A percentile compares a stretch with the other conserved stretches of the same genome.
Conservation (phyloP, 2,797 vertebrate species). For the Luscinia megarhynchos region DNA sequence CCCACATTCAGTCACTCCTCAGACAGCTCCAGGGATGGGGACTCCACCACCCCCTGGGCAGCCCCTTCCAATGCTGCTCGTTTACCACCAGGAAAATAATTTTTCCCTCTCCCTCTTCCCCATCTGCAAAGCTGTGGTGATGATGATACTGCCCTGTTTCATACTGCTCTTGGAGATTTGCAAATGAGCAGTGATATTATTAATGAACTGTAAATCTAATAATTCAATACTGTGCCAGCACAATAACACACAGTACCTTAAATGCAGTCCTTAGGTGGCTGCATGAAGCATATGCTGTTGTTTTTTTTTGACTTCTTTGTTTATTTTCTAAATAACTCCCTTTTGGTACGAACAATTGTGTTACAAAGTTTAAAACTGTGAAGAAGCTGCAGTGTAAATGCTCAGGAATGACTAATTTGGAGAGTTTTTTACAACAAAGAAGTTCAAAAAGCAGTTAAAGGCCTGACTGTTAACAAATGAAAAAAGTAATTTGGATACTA, state of each 20-base stretch:
- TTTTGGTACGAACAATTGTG: not conserved
- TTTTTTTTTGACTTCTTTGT: not conserved
- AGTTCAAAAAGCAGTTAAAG: slow-evolving; percentile 54
- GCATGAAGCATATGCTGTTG: not conserved
- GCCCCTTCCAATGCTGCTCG: not conserved
- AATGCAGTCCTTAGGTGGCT: not conserved
- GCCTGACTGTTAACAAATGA: slow-evolving; percentile 34
- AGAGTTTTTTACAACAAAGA: slow-evolving; percentile 23
- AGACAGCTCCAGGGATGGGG: not conserved
- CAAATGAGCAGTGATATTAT: not conserved
- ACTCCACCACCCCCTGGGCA: not conserved
- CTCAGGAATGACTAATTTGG: slow-evolving; percentile 32
- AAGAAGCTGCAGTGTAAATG: not conserved
- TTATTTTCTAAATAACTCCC: slow-evolving; percentile 5
- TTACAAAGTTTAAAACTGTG: not conserved
- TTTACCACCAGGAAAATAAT: not conserved
- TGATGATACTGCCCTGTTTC: not conserved
- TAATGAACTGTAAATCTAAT: not conserved
- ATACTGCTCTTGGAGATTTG: not conserved
- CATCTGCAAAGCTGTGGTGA: not conserved
- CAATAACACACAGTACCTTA: not conserved
- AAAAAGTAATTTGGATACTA: slow-evolving; percentile 54
- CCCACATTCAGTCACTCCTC: not conserved
- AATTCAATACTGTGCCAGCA: not conserved
- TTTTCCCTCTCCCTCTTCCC: not conserved